Conservation (phyloP, 2,797 vertebrate genomes). For the Enteromius paludinosus region DNA sequence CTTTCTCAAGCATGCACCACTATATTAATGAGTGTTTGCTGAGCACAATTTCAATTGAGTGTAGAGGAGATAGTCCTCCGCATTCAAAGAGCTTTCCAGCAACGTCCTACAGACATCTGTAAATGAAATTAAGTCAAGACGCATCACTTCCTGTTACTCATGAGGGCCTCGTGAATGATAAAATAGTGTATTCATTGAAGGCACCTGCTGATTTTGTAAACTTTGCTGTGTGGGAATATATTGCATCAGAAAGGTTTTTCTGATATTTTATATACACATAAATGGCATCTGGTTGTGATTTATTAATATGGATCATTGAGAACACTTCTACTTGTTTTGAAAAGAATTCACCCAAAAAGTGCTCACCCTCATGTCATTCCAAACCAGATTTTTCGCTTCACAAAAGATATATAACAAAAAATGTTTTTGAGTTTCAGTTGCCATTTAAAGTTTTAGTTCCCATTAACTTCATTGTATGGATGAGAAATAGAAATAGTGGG, state of each 20-base stretch:
- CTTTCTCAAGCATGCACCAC: slow-evolving; percentile 40
- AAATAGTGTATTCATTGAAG: slow-evolving; percentile 13
- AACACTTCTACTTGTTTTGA: background rate
- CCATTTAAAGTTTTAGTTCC: background rate
- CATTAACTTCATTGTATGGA: background rate
- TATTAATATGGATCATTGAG: background rate
- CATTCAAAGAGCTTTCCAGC: slow-evolving; percentile 25
- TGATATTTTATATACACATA: background rate
- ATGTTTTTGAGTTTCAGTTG: too few species aligned
- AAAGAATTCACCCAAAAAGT: background rate
- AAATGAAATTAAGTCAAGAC: slow-evolving; percentile 2
- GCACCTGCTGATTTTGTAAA: background rate
- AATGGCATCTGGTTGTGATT: background rate
- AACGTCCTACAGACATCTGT: slow-evolving; percentile 15
- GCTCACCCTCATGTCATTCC: background rate
- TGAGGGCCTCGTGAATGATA: background rate
- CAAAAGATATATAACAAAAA: background rate
- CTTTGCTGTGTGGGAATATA: background rate
- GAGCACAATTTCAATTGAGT: slow-evolving; percentile 39
- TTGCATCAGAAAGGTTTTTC: background rate
- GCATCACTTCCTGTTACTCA: background rate
- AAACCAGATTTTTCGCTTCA: background rate
- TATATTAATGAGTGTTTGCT: slow-evolving; percentile 58
- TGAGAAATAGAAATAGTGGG: background rate
- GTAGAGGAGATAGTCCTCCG: slow-evolving; percentile 36